Percentiles rank a stretch among this genome's conserved stretches.
Conservation (phyloP, 2,888 invertebrate genomes). For the Malacosoma neustria region DNA sequence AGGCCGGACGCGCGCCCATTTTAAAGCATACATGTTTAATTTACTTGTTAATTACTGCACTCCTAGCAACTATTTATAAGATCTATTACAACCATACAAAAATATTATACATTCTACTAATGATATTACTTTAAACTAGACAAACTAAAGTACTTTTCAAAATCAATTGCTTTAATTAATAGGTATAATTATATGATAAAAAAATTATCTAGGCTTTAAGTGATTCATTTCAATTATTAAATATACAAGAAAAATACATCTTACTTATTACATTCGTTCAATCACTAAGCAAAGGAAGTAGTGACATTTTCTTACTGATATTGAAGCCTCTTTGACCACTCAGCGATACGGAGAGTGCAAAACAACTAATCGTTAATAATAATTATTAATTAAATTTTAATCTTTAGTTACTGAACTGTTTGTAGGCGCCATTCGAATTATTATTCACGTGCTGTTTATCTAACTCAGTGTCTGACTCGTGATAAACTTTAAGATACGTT, state of each 20-base stretch:
- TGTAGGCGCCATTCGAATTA: constrained; percentile 46
- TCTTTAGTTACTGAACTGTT: constrained; percentile 22
- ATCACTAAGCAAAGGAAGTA: background rate
- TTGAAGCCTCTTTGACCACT: background rate
- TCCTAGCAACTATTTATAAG: background rate
- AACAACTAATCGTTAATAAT: constrained; percentile 8
- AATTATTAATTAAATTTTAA: constrained; percentile 34
- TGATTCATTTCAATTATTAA: too few species aligned
- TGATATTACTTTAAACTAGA: too few species aligned
- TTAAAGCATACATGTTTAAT: constrained; percentile 56
- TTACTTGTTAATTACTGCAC: constrained; percentile 39
- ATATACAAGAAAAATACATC: too few species aligned
- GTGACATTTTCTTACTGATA: background rate
- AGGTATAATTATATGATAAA: too few species aligned
- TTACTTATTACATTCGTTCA: too few species aligned
- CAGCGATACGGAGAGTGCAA: background rate
- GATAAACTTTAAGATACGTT: constrained; percentile 51
- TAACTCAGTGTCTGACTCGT: constrained; percentile 47
- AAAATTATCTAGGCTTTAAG: too few species aligned
- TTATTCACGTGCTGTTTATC: constrained; percentile 41
- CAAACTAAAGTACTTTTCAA: too few species aligned
- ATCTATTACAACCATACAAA: background rate
- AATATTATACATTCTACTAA: too few species aligned
- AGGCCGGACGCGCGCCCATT: constrained; percentile 60
- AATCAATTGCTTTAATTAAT: too few species aligned